Base-by-base conservation (phyloP, 2,888 invertebrate species). In the Leptura quadrifasciata region DNA sequence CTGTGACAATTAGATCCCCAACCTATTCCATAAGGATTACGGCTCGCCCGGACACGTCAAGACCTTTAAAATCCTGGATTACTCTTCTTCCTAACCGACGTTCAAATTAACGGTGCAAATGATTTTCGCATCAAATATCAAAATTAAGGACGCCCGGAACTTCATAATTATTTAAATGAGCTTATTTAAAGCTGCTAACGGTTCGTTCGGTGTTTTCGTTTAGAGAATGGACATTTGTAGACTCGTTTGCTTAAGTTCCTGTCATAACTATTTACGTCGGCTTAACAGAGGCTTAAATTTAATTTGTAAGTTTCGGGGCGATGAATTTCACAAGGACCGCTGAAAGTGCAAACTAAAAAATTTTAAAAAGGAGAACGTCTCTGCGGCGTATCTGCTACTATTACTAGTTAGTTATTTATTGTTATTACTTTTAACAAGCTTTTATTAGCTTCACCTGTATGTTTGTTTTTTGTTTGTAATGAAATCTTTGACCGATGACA, bases 1-100 rank as follows among this genome's bases (percentile, higher is more conserved):
- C 72, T 77, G 77, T 76, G 79, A 78, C 77, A 79, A 79, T 79
- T 79, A 79, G 73, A 79, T 76, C 76, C 73, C 65, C 71, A 69
- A 65, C 74, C 78, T 73, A 71, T 77, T 78, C 80, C 75, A 64
- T 72, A 65, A 64, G 78, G 80, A 80, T 80, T 80, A 78, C 18
- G 70, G 57, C 52, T 72, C 71, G 52, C 71, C 73, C 69, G 79
- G 71, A 76, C 67, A 75, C 74, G 75, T 79, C 79, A 67, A 68
- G 65, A 64, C 74, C 73, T 76, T 69, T 24, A 65, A 61, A 70
- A 76, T 73, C 70, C 73, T 15, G 69, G 70, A 73, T 76, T 73
- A 73, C 61, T 64, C 70, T 70, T 72, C 61, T 73, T 70, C 47
- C 69, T 24, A 17, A 10, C 58, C 75, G 76, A 73, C 76, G 63